A percentile compares a stretch with the other conserved stretches of the same genome.
phyloP scores from a whole-genome alignment of 2,113 vertebrate species.

The Sylvia atricapilla region DNA sequence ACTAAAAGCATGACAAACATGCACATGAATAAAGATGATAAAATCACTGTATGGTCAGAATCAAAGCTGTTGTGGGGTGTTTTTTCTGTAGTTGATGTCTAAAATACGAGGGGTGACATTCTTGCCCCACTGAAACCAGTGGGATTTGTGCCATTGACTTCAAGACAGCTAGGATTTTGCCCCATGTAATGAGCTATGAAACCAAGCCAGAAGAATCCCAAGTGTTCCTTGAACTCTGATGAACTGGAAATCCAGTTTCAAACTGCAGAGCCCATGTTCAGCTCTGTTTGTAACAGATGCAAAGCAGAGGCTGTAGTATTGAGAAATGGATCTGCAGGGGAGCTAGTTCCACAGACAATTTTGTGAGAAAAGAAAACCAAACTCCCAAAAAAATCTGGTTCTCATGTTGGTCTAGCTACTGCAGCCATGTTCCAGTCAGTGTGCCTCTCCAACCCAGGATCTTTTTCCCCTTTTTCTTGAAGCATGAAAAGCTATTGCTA shows the following conservation, averaged over 20 bases:
- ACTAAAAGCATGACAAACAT: not conserved
- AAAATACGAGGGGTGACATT: not conserved
- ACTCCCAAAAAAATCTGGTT: not conserved
- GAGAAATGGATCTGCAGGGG: not conserved
- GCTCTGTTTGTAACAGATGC: not conserved
- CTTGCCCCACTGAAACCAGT: not conserved
- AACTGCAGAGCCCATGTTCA: not conserved
- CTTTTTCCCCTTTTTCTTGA: not conserved
- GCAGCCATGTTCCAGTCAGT: not conserved
- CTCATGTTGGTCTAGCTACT: not conserved
- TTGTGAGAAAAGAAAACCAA: not conserved
- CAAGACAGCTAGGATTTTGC: not conserved
- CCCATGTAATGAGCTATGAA: not conserved
- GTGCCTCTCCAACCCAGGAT: not conserved
- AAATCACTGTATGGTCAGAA: not conserved
- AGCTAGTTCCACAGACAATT: not conserved
- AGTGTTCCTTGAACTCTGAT: not conserved
- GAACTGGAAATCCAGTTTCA: not conserved
- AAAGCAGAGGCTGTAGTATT: not conserved
- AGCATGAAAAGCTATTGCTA: not conserved
- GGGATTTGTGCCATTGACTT: not conserved
- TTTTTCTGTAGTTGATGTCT: not conserved
- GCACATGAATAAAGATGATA: not conserved
- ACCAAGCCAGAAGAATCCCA: conserved; percentile 11
- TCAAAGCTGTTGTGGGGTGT: not conserved